Evolutionary conservation across 1,140 invertebrate species (phyloP), one percentile per base, ranked within the genome.

Genomic region (Saccostrea glomerata): DNA sequence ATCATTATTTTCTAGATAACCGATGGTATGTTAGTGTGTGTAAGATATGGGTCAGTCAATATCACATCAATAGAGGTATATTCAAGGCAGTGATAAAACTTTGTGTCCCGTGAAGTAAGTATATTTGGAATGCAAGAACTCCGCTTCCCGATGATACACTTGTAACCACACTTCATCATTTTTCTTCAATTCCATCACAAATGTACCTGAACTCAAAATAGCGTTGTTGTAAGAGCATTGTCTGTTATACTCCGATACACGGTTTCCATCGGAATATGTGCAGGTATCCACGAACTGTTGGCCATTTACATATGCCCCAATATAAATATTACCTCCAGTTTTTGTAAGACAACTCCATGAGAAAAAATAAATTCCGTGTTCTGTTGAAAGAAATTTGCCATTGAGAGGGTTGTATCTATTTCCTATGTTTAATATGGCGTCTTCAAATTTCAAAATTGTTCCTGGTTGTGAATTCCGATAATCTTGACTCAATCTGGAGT

Each of bases 401-500:
- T 25, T 82, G 73, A 25, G 15, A 30, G 73, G 23, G 25, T 25
- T 82, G 73, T 23, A 30, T 30, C 73, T 23, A 5, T 30, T 30
- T 9, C 73, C 73, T 23, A 30, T 82, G 40, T 82, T 82, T 30
- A 82, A 30, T 47, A 13, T 47, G 84, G n/a, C 84, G 58, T 84
- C 56, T 60, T 85, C 54, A 25, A 58, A 85, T 56, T 56, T 30
- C 9, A 58, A 13, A 56, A 54, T 84, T 58, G 47, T 20, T 30
- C 25, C 54, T 36, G 23, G 20, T 85, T n/a, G 30, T 23, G 23
- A n/a, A 85, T 84, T 30, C 20, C 23, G n/a, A n/a, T 63, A n/a
- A 20, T 63, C 17, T 17, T 63, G 58, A 5, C 58, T 63, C n/a
- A 63, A 20, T 63, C 58, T 17, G 15, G 58, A 63, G 58, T 20